Conservation (phyloP, 53 echinoderm and acorn worm genomes). For the Stichopus horrens region DNA sequence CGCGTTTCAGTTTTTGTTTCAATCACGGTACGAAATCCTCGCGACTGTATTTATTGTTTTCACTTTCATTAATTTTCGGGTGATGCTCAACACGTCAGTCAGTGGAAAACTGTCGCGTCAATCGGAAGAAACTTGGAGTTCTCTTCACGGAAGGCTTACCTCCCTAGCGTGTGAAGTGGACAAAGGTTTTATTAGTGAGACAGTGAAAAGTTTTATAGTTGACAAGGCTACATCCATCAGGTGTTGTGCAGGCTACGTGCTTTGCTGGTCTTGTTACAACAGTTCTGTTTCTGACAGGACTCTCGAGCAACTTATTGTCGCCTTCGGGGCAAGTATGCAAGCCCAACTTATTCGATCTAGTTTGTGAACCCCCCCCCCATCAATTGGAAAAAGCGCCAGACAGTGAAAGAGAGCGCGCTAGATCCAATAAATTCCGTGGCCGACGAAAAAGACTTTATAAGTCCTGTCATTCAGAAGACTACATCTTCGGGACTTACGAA, state of each 20-base stretch:
- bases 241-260: neutral
- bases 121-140: slow-evolving; percentile 21
- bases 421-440: slow-evolving; percentile 6
- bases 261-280: neutral
- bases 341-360: slow-evolving; percentile 22
- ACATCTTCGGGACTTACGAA: slow-evolving; percentile 19
- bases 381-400: slow-evolving; percentile 24
- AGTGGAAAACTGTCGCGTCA: neutral
- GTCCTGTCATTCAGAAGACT: slow-evolving; percentile 10
- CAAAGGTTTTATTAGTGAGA: neutral
- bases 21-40: too few relatives aligned
- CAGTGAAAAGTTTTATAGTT: neutral
- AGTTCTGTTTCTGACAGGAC: neutral
- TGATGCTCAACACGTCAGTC: too few relatives aligned
- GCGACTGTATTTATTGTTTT: too few relatives aligned
- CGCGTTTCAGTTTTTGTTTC: too few relatives aligned
- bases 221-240: neutral
- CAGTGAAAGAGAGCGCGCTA: slow-evolving; percentile 8
- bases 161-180: slow-evolving; percentile 11
- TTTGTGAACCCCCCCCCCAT: slow-evolving; percentile 31
- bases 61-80: too few relatives aligned
- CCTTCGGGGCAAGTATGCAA: slow-evolving; percentile 18
- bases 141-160: neutral
- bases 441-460: slow-evolving; percentile 1
- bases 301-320: slow-evolving; percentile 7